Conservation (phyloP, 2,113 vertebrate genomes). For the Tychaedon coryphoeus region DNA sequence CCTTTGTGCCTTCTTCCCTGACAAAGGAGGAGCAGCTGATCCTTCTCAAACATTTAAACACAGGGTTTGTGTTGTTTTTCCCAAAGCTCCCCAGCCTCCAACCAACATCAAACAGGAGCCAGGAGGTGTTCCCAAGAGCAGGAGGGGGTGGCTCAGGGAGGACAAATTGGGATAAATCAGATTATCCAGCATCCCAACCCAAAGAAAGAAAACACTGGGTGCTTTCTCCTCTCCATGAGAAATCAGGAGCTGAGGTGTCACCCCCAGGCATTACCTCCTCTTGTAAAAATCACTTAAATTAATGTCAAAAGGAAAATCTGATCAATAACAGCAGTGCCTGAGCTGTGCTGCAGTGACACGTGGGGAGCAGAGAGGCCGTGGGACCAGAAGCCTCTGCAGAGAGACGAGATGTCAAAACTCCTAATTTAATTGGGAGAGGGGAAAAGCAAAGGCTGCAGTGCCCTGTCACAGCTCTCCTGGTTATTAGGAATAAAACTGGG, state of each 20-base stretch:
- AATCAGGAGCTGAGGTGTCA: background rate
- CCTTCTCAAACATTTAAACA: background rate
- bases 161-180: background rate
- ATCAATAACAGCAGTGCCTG: background rate
- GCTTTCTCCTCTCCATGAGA: background rate
- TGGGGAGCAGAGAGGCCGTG: background rate
- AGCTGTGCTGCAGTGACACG: background rate
- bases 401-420: background rate
- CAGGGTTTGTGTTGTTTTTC: background rate
- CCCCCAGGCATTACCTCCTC: background rate
- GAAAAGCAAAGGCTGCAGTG: rapidly evolving
- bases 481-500: background rate
- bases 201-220: background rate
- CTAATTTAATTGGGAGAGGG: background rate
- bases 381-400: background rate
- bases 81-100: background rate
- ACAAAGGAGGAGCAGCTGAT: background rate
- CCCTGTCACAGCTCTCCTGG: background rate
- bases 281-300: rapidly evolving
- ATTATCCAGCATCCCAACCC: background rate
- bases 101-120: background rate
- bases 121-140: background rate
- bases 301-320: rapidly evolving
- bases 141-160: background rate
- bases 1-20: background rate